Evolutionary conservation across 2,113 vertebrate genomes (phyloP).

Genomic region (Procapra przewalskii): DNA sequence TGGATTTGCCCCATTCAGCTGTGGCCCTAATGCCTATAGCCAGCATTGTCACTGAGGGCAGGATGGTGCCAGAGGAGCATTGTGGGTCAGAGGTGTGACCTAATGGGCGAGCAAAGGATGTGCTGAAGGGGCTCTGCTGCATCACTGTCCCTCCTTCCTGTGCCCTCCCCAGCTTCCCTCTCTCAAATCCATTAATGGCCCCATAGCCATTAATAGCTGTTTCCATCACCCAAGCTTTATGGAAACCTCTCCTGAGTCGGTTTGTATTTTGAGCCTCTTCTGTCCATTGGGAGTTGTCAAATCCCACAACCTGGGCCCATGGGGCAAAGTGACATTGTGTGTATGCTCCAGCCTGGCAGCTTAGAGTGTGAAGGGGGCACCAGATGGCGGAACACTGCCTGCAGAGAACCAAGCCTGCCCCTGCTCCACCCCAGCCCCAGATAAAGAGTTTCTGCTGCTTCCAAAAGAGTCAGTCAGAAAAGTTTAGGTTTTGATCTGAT

Average conservation of each 20-base stretch:
- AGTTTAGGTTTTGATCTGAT: background rate
- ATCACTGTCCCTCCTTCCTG: too few species aligned
- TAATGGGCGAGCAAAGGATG: background rate
- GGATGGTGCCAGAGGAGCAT: background rate
- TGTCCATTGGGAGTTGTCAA: background rate
- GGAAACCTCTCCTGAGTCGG: background rate
- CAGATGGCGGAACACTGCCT: background rate
- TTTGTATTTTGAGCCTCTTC: background rate
- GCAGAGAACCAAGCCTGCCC: background rate
- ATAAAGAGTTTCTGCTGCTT: background rate
- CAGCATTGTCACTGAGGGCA: background rate
- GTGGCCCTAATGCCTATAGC: background rate
- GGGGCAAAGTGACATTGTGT: background rate
- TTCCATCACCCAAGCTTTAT: background rate
- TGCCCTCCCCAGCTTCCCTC: background rate
- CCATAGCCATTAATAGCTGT: background rate
- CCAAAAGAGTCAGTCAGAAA: background rate
- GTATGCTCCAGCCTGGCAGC: background rate
- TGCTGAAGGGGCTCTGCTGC: background rate
- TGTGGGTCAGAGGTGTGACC: background rate
- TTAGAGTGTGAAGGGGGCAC: background rate
- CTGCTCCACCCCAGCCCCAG: background rate
- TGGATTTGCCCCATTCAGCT: background rate
- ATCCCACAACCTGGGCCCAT: background rate
- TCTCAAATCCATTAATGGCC: background rate